Percentiles rank a stretch among this genome's conserved stretches.
These are phyloP conservation scores for Callaeas wilsoni DNA, from an alignment of 2,113 vertebrate genomes.

Conservation along the genomic window DNA sequence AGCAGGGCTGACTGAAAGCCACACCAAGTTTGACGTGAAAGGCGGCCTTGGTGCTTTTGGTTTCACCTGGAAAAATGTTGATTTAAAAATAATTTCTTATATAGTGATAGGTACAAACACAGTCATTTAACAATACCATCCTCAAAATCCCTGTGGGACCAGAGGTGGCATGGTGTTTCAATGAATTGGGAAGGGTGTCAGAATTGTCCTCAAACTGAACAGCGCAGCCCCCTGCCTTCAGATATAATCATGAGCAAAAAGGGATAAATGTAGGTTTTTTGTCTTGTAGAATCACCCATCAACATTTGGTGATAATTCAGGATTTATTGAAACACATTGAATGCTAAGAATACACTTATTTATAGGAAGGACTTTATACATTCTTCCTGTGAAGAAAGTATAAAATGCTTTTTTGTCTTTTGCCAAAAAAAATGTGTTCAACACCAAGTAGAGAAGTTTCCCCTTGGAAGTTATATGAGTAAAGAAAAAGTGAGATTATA, in stretches of 20 bases:
- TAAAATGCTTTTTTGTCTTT: too few species aligned
- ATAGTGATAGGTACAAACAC: background rate
- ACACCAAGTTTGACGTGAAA: background rate
- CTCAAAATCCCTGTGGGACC: background rate
- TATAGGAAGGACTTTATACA: background rate
- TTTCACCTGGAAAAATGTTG: background rate
- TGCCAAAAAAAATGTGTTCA: background rate
- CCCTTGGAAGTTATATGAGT: background rate
- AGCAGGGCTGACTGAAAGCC: background rate
- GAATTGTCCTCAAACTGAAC: background rate
- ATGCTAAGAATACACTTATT: background rate
- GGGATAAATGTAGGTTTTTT: background rate
- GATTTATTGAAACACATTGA: background rate
- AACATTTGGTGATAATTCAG: background rate
- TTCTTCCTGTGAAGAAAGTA: background rate
- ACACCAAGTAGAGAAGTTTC: background rate
- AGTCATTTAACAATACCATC: background rate
- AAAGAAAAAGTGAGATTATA: background rate
- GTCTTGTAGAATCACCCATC: background rate
- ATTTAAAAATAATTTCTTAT: background rate
- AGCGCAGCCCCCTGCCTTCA: background rate
- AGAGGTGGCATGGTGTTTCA: accelerated
- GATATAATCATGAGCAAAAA: background rate
- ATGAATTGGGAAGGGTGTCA: background rate
- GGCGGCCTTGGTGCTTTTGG: accelerated